Conservation (phyloP, 2,797 vertebrate genomes). For the Geotrypetes seraphini region DNA sequence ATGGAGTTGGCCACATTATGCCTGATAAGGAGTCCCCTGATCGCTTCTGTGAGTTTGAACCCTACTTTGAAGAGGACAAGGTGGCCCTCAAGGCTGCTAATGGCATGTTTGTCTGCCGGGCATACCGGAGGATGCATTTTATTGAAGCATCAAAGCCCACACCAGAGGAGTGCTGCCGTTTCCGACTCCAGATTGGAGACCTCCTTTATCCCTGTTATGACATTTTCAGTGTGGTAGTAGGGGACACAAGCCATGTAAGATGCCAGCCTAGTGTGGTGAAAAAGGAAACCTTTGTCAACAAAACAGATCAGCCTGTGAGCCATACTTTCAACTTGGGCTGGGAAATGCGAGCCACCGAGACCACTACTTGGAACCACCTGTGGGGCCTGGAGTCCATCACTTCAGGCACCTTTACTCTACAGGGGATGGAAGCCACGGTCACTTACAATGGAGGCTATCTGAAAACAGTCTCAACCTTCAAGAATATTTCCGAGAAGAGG, state of each 20-base stretch:
- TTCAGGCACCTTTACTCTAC: not conserved
- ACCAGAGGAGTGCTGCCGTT: not conserved
- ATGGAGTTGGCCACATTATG: not conserved
- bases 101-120: not conserved
- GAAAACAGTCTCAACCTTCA: not conserved
- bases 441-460: not conserved
- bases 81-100: slow-evolving; percentile 3
- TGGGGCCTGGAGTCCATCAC: not conserved
- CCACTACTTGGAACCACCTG: not conserved
- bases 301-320: not conserved
- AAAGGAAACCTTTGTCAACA: slow-evolving; percentile 1
- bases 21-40: not conserved
- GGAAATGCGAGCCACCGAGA: not conserved
- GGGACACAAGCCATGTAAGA: not conserved
- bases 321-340: not conserved
- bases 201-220: slow-evolving; percentile 1
- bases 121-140: not conserved
- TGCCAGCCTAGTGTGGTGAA: not conserved
- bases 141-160: not conserved
- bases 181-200: not conserved
- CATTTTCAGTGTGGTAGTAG: not conserved
- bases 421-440: not conserved
- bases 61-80: not conserved
- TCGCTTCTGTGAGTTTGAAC: slow-evolving; percentile 2
- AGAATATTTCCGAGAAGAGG: not conserved